phyloP scores from a whole-genome alignment of 2,113 vertebrate species.

The Ovis aries region ARS-UI_Ramb_v3.0 NC_056069.1:9114501-9115000 shows the following conservation, averaged over 20 bases:
- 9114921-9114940: background rate
- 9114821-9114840: slow-evolving; percentile 11
- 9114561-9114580: background rate
- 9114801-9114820: background rate
- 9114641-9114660: background rate
- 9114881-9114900: slow-evolving; percentile 33
- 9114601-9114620: background rate
- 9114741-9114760: background rate
- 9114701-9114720: slow-evolving; percentile 19
- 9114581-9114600: background rate
- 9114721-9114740: background rate
- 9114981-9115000: slow-evolving; percentile 38
- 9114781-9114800: background rate
- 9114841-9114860: background rate
- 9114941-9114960: slow-evolving; percentile 22
- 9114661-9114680: background rate
- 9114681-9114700: slow-evolving; percentile 6
- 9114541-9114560: background rate
- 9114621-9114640: background rate
- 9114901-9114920: slow-evolving; percentile 9
- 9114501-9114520: background rate
- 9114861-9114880: background rate
- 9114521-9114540: background rate
- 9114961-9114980: slow-evolving; percentile 67
- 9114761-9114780: background rate